phyloP scores from a whole-genome alignment of 1,140 invertebrate species.

The Trichonephila clavata region DNA sequence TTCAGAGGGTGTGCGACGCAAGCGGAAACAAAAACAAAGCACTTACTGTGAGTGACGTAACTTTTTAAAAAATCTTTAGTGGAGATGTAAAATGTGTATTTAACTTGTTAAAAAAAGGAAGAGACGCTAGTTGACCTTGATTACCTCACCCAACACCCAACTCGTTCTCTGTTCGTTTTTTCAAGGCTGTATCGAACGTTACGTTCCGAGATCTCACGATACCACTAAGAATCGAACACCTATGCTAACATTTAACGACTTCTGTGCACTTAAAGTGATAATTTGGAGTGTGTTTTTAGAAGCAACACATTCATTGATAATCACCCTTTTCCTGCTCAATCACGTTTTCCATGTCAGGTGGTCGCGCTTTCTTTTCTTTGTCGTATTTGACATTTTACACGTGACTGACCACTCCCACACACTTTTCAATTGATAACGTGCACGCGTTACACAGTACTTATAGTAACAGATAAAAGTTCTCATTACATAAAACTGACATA shows the following conservation, averaged over 20 bases:
- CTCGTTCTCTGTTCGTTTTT: background rate
- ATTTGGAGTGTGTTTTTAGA: background rate
- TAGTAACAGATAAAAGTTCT: background rate
- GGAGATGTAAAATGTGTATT: background rate
- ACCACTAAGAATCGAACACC: background rate
- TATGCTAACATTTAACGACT: conserved; percentile 1
- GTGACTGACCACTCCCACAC: background rate
- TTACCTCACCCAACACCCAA: background rate
- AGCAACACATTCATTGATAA: background rate
- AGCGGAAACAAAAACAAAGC: too few species aligned
- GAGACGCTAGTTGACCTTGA: background rate
- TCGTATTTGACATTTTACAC: background rate
- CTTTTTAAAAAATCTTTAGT: background rate
- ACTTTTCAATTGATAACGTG: background rate
- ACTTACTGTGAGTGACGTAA: too few species aligned
- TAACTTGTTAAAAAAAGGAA: background rate
- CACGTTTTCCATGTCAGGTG: background rate
- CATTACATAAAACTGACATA: background rate
- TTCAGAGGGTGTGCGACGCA: too few species aligned
- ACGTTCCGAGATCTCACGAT: background rate
- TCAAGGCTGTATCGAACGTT: background rate
- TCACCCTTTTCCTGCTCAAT: too few species aligned
- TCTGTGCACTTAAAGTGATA: background rate
- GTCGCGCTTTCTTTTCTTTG: background rate
- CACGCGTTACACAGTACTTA: background rate